Percentiles rank a stretch among this genome's conserved stretches.
phyloP scores from a whole-genome alignment of 30 jellyfish, hydroid and myxozoan genomes.

The Sanderia malayensis region DNA sequence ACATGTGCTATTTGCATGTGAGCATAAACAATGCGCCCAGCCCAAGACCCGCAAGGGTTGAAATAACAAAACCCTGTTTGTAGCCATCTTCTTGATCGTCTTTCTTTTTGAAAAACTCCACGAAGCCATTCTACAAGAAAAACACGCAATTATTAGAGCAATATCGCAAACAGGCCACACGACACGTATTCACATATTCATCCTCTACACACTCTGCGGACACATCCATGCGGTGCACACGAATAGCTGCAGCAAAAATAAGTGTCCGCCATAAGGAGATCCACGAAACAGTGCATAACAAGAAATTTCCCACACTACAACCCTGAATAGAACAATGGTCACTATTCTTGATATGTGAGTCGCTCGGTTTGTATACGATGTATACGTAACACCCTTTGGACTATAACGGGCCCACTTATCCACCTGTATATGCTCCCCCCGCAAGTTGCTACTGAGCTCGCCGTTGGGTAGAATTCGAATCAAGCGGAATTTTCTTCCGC shows the following conservation, averaged over 20 bases:
- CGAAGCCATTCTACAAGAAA: constrained; percentile 82
- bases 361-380: too few species aligned
- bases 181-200: too few species aligned
- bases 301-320: background rate
- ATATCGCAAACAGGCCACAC: too few species aligned
- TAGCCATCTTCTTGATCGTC: constrained; percentile 43
- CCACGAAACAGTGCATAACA: background rate
- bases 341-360: too few species aligned
- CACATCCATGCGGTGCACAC: background rate
- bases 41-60: constrained; percentile 97
- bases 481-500: too few species aligned
- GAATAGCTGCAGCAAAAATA: background rate
- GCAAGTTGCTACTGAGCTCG: too few species aligned
- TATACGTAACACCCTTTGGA: too few species aligned
- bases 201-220: background rate
- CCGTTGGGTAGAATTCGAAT: too few species aligned
- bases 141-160: too few species aligned
- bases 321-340: background rate
- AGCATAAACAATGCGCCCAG: constrained; percentile 90
- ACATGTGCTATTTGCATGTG: constrained; percentile 60
- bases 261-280: background rate
- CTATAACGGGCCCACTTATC: too few species aligned
- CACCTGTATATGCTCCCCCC: too few species aligned
- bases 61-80: constrained; percentile 66
- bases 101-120: constrained; percentile 69